Base-by-base conservation (phyloP, 2,113 vertebrate species). In the Anhinga rufa region DNA sequence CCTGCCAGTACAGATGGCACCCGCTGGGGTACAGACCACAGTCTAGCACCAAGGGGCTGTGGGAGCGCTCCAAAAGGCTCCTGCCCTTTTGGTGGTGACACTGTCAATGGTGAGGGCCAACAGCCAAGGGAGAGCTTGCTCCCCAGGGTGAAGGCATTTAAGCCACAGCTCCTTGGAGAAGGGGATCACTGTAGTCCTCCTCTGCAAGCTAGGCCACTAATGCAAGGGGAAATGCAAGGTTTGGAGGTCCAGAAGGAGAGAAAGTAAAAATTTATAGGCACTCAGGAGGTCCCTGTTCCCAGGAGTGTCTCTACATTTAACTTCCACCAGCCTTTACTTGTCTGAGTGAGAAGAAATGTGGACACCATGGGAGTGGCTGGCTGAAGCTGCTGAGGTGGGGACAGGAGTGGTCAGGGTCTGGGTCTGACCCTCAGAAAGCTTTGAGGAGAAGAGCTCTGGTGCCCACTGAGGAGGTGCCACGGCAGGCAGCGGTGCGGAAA, bases 21-120 rank as follows among this genome's bases (percentile, higher is more conserved):
- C 17, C 0, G 0, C n/a, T 69, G 38, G 26, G 64, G 7, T 46
- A 60, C 38, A 76, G 66, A 42, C 15, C 29, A 7, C 0, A 3
- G 7, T 55, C 49, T 61, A 68, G 54, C 49, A 38, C 12, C 32
- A 5, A 7, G 32, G 16, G 19, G 10, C 42, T 75, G 14, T 28
- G 36, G 54, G 31, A 66, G n/a, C 15, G 68, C 84, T 78, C 44
- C n/a, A 48, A 75, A 66, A 42, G 14, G 8, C 38, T 82, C 17
- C n/a, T 70, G n/a, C 19, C 28, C 10, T 84, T 83, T 61, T 21
- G 14, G 25, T 52, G 17, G 15, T 49, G 58, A 44, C 38, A 29
- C 32, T 40, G 28, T 16, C 49, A 34, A 3, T 15, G 32, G 31
- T 12, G 12, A 68, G 9, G 32, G 34, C 34, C 60, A 44, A 18